Base-by-base conservation (phyloP, 2,113 vertebrate genomes). In the Hystrix cristata region DNA sequence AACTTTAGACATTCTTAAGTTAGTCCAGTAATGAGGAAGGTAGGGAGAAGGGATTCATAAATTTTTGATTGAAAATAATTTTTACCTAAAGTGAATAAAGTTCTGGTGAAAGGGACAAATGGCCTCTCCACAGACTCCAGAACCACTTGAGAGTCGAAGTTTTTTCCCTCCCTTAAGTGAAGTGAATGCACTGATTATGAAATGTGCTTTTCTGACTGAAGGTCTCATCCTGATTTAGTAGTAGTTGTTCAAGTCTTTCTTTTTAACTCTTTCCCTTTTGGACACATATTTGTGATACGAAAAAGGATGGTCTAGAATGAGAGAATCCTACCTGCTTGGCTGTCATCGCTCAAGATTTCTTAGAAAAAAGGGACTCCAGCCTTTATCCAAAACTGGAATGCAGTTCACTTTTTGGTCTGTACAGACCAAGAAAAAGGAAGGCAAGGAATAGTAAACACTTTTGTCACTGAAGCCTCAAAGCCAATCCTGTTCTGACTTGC, bases 21-120 rank as follows among this genome's bases (percentile, higher is more conserved):
- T 96, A 96, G 72, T 69, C 80, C 59, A 85, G 53, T 38, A 81
- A 84, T 55, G 60, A 43, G 38, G 31, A 69, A 92, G 90, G 71
- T 82, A 55, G 59, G 46, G 46, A 60, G 48, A 82, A 96, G 34
- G 46, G 82, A 64, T 89, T 87, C n/a, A 48, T 23, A 78, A 53
- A 9, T 59, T 83, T 93, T 78, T 81, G 10, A 53, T 88, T 74
- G 69, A 80, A 85, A 88, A 46, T 67, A 43, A 43, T 65, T 60
- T 27, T 88, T 23, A 64, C 31, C 84, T 72, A 93, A 97, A 97
- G 91, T 96, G 95, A 97, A 65, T 96, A 94, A 94, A 98, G 96
- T 98, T 97, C 98, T 97, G 92, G 93, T 97, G 97, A 98, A 97
- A 98, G 84, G 85, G 85, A 67, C 96, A 95, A 55, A 79, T 79